Evolutionary conservation across 2,113 vertebrate genomes (phyloP).

Genomic region (Butastur rufipennis): DNA sequence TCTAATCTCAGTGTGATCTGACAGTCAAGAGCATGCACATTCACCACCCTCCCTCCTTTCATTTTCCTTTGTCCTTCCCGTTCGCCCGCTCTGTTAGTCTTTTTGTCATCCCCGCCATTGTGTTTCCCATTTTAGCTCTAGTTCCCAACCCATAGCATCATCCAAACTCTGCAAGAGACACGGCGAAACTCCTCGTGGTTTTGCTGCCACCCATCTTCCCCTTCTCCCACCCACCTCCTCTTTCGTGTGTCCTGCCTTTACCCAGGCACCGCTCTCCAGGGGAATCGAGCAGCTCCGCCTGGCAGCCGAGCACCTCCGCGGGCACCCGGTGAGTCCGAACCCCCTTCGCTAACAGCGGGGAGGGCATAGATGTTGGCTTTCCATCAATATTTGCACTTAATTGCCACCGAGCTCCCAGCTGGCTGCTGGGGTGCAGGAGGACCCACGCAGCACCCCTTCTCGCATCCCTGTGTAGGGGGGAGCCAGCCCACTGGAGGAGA

Average conservation of each 20-base stretch:
- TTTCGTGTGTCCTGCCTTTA: neutral
- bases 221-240: neutral
- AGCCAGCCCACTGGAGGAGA: neutral
- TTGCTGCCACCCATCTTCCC: neutral
- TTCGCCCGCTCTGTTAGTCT: neutral
- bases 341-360: neutral
- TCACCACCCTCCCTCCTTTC: neutral
- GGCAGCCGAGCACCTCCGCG: neutral
- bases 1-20: neutral
- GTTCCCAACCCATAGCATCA: neutral
- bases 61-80: neutral
- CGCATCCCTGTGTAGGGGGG: fast-evolving
- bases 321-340: neutral
- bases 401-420: neutral
- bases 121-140: neutral
- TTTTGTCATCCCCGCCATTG: neutral
- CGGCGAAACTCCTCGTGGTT: neutral
- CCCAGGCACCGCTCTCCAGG: neutral
- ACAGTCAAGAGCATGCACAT: neutral
- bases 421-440: neutral
- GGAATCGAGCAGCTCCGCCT: neutral
- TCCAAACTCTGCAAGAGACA: neutral
- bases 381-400: neutral
- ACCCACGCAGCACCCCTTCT: neutral
- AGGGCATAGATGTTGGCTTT: neutral